Evolutionary conservation across 2,113 vertebrate species (phyloP).

Genomic region (Phrynosoma platyrhinos): DNA sequence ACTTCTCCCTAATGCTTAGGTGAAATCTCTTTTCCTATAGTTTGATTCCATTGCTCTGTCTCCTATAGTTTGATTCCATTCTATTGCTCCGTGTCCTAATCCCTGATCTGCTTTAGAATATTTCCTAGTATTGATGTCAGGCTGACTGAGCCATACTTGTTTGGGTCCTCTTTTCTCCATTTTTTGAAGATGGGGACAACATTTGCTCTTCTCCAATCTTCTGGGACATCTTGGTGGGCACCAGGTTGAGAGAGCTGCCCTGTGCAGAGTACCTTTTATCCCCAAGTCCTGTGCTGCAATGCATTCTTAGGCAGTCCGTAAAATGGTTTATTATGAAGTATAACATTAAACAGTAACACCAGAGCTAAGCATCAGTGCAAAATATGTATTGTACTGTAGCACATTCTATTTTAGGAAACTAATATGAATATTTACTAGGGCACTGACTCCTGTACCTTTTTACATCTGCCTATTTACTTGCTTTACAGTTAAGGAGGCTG

Average conservation of each 20-base stretch:
- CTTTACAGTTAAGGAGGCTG: neutral
- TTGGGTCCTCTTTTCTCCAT: too few species aligned
- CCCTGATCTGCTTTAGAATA: too few species aligned
- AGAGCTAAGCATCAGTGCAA: slow-evolving; percentile 35
- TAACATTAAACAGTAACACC: neutral
- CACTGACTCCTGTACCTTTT: slow-evolving; percentile 36
- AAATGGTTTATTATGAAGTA: slow-evolving; percentile 29
- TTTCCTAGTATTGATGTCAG: too few species aligned
- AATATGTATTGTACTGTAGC: slow-evolving; percentile 34
- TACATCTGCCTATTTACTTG: slow-evolving; percentile 38
- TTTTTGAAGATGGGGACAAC: too few species aligned
- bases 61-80: too few species aligned
- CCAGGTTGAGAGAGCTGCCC: neutral
- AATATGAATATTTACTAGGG: slow-evolving; percentile 64
- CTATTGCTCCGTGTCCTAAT: too few species aligned
- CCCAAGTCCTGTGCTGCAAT: slow-evolving; percentile 29
- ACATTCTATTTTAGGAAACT: slow-evolving; percentile 45
- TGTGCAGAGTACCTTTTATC: slow-evolving; percentile 30
- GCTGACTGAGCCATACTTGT: too few species aligned
- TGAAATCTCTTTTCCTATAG: too few species aligned
- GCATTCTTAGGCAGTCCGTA: accelerated
- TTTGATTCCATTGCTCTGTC: too few species aligned
- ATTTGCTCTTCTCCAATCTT: too few species aligned
- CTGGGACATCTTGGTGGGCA: neutral
- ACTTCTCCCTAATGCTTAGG: too few species aligned